Evolutionary conservation across 2,888 invertebrate species (phyloP), one percentile per base, ranked within the genome.

Genomic region (Nesidiocoris tenuis): DNA sequence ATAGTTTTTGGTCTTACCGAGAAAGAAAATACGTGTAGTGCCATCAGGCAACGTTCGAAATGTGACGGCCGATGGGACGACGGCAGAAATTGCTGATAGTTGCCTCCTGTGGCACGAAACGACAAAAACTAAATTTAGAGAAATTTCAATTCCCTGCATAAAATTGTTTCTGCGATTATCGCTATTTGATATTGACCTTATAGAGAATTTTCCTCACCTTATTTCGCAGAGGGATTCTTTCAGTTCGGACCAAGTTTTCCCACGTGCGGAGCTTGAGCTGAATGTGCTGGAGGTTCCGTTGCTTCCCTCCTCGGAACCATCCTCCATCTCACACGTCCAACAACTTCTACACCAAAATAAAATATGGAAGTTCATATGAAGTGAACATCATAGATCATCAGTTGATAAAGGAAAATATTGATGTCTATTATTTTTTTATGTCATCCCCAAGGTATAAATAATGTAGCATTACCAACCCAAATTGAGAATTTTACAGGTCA

Each of bases 21-120:
- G 86, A 83, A 96, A 97, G 84, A 96, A 97, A 81, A 96, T 90
- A 81, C 95, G 88, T 12, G 89, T 92, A 80, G 92, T 89, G 54
- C 92, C 93, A 84, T 92, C 93, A 71, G 89, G 87, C 55, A 94
- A 86, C 23, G 88, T 89, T 76, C 94, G 88, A 84, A 95, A 95
- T 39, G 91, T 90, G 80, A 95, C 90, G 65, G 91, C 91, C 80
- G 90, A 90, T 0, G 95, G 95, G 19, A 94, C 90, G 87, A 93
- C 91, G 0, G 91, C 90, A 0, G 93, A 93, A 55, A 94, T 85
- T 72, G 90, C 89, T 1, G 92, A 91, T 76, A 95, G 83, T 82
- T 92, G 90, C 80, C 92, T 89, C 16, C 95, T 72, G 70, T 12
- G 59, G 19, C n/a, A n/a, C n/a, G n/a, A n/a, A n/a, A n/a, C n/a